phyloP scores from a whole-genome alignment of 2,113 vertebrate species.

The Sturnus vulgaris region DNA sequence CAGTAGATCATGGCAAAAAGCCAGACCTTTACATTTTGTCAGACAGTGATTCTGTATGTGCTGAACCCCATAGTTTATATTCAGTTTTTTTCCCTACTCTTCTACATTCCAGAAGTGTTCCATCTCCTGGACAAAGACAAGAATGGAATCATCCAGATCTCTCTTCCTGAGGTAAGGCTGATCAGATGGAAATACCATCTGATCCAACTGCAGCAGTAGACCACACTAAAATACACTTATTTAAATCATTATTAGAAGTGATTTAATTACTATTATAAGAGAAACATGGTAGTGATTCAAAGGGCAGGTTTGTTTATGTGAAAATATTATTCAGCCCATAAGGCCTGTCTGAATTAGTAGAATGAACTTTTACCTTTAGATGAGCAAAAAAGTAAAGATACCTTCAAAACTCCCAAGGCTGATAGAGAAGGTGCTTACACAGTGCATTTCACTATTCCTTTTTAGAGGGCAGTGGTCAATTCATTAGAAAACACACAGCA shows the following conservation, averaged over 20 bases:
- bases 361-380: not conserved
- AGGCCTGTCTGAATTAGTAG: not conserved
- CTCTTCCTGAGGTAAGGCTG: slow-evolving; percentile 69
- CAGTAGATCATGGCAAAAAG: not conserved
- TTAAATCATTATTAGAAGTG: not conserved
- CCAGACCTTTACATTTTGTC: not conserved
- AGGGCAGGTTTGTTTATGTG: not conserved
- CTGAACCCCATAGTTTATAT: not conserved
- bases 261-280: not conserved
- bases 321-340: not conserved
- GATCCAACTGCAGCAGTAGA: not conserved
- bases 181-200: not conserved
- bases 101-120: slow-evolving; percentile 65
- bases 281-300: not conserved
- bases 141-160: slow-evolving; percentile 57
- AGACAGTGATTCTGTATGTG: not conserved
- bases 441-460: not conserved
- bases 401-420: not conserved
- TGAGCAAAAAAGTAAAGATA: not conserved
- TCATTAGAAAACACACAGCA: slow-evolving; percentile 29
- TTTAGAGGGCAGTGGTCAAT: not conserved
- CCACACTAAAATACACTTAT: not conserved
- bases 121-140: slow-evolving; percentile 66
- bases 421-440: not conserved
- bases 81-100: not conserved